Percentiles rank a stretch among this genome's conserved stretches.
These are phyloP conservation scores for Drosophila pandora DNA, from an alignment of 1,140 invertebrate genomes.

Conservation along the genomic window DNA sequence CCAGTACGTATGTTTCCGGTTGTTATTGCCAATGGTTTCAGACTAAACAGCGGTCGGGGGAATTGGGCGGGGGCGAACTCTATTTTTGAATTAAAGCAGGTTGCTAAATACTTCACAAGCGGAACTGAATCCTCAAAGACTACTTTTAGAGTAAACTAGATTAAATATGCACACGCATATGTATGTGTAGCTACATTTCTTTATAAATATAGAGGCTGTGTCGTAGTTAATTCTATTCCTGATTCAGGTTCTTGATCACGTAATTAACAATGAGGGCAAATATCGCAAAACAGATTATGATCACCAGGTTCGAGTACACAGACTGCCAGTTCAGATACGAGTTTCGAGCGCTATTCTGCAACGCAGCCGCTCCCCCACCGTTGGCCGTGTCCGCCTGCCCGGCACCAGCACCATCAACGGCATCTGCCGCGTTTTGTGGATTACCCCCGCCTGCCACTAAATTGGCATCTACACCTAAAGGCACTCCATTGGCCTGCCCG, in stretches of 20 bases:
- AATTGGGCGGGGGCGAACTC: not conserved
- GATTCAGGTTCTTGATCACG: slow-evolving; percentile 83
- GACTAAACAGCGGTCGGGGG: slow-evolving; percentile 49
- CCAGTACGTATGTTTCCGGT: slow-evolving; percentile 19
- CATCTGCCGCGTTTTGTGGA: slow-evolving; percentile 32
- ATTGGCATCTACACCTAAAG: slow-evolving; percentile 4
- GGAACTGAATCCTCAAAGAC: slow-evolving; percentile 42
- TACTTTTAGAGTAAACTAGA: slow-evolving; percentile 68
- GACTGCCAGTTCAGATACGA: slow-evolving; percentile 82
- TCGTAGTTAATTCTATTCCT: slow-evolving; percentile 77
- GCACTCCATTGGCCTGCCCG: slow-evolving; percentile 43
- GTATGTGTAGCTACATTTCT: slow-evolving; percentile 41
- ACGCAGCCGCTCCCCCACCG: slow-evolving; percentile 39
- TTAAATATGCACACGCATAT: slow-evolving; percentile 62
- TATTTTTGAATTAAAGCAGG: slow-evolving; percentile 39
- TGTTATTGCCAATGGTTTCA: slow-evolving; percentile 61
- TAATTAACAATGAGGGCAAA: slow-evolving; percentile 83
- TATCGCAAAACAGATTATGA: slow-evolving; percentile 83
- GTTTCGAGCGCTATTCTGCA: slow-evolving; percentile 64
- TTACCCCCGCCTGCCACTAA: slow-evolving; percentile 23
- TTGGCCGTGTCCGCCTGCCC: slow-evolving; percentile 32
- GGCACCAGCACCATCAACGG: slow-evolving; percentile 40
- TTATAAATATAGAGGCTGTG: slow-evolving; percentile 68
- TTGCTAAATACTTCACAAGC: slow-evolving; percentile 67
- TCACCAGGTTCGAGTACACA: slow-evolving; percentile 80